Percentiles rank a stretch among this genome's conserved stretches.
These are phyloP conservation scores for Brachionus asplanchnoidis DNA, from an alignment of 1,140 invertebrate species.

Conservation along the genomic window DNA sequence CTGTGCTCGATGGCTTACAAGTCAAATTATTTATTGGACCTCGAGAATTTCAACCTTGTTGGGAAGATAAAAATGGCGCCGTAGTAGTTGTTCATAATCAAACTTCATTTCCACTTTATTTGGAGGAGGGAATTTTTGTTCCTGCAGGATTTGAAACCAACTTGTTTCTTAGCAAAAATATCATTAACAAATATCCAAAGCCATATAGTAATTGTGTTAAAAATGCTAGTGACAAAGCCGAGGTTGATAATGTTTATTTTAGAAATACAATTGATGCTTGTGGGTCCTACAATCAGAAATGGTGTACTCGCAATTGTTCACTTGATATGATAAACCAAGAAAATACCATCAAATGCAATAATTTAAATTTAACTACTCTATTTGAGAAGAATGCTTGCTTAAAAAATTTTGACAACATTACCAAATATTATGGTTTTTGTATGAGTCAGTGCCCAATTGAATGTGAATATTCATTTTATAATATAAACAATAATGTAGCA, in stretches of 20 bases:
- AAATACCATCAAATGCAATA: background rate
- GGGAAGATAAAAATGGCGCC: background rate
- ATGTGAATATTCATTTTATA: background rate
- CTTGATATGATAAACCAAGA: background rate
- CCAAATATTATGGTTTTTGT: background rate
- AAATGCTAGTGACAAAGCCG: background rate
- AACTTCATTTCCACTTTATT: background rate
- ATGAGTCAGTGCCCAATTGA: background rate
- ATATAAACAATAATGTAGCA: background rate
- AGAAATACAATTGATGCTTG: background rate
- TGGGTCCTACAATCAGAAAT: background rate
- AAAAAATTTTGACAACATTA: background rate
- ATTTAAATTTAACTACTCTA: background rate
- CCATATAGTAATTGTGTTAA: conserved; percentile 21
- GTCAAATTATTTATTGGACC: background rate
- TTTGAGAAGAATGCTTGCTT: background rate
- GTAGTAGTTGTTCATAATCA: background rate
- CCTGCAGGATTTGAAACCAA: background rate
- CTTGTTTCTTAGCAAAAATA: background rate
- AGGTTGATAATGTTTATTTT: background rate
- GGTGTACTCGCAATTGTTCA: background rate
- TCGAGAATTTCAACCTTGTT: background rate
- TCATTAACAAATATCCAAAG: background rate
- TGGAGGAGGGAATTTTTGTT: background rate
- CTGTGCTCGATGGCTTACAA: background rate